A percentile compares a stretch with the other conserved stretches of the same genome.
phyloP scores from a whole-genome alignment of 2,888 invertebrate genomes.

The Amphipyra berbera region DNA sequence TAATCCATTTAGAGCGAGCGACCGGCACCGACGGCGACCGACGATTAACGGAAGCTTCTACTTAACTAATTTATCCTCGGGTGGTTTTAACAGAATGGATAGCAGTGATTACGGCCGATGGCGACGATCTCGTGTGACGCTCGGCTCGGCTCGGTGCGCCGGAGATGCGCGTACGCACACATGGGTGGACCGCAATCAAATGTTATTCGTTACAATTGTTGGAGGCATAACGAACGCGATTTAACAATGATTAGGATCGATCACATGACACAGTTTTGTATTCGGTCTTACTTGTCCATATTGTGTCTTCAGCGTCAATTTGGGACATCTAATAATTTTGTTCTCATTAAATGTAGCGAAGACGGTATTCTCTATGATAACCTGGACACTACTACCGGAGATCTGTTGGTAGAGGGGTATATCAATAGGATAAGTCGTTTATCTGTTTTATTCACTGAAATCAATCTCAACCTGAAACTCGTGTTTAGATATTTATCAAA shows the following conservation, averaged over 20 bases:
- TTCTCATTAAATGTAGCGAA: neutral
- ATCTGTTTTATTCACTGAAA: neutral
- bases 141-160: constrained; percentile 55
- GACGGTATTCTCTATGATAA: neutral
- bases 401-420: neutral
- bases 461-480: constrained; percentile 9
- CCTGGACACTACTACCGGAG: neutral
- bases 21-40: constrained; percentile 85
- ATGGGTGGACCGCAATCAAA: constrained; percentile 66
- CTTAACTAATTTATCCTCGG: constrained; percentile 90
- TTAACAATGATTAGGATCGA: constrained; percentile 61
- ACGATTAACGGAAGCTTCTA: constrained; percentile 90
- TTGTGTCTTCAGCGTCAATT: constrained; percentile 11
- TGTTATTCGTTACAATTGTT: constrained; percentile 67
- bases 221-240: constrained; percentile 59
- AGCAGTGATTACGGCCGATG: constrained; percentile 88
- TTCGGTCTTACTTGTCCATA: constrained; percentile 13
- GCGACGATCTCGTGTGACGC: constrained; percentile 81
- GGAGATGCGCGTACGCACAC: constrained; percentile 68
- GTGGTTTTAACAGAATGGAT: constrained; percentile 91
- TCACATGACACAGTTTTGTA: constrained; percentile 56
- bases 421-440: neutral
- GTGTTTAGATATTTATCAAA: constrained; percentile 8
- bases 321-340: neutral
- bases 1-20: constrained; percentile 89